A percentile compares a stretch with the other conserved stretches of the same genome.
Conservation (phyloP, 2,797 vertebrate genomes). For the Eurystomus glaucurus region DNA sequence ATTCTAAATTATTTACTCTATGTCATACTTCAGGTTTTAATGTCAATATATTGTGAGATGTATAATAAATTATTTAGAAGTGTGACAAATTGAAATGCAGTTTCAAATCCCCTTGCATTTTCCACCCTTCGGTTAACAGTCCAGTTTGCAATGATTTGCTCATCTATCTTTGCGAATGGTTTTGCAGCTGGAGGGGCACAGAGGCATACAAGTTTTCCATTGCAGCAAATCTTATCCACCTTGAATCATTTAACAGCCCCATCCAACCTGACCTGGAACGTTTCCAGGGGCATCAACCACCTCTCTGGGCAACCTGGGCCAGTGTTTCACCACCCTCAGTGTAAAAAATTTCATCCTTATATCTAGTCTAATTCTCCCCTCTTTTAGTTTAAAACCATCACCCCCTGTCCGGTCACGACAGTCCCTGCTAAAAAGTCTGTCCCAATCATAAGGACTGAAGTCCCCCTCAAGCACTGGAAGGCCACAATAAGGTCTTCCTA, state of each 20-base stretch:
- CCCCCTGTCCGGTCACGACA: neutral
- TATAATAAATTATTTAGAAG: slow-evolving; percentile 83
- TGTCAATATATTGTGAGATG: slow-evolving; percentile 86
- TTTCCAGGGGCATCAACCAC: neutral
- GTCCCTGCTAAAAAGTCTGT: neutral
- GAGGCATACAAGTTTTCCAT: slow-evolving; percentile 50
- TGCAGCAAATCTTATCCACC: slow-evolving; percentile 69
- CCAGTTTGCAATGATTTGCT: slow-evolving; percentile 19
- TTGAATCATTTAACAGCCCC: slow-evolving; percentile 80
- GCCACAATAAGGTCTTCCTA: no score
- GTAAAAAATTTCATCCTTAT: neutral
- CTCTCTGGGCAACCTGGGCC: neutral
- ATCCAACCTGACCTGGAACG: neutral
- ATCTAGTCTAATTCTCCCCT: neutral
- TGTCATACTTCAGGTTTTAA: slow-evolving; percentile 86
- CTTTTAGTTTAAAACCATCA: neutral
- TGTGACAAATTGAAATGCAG: slow-evolving; percentile 77
- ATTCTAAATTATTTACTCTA: slow-evolving; percentile 83
- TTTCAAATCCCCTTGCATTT: slow-evolving; percentile 63
- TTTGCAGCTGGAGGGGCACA: neutral
- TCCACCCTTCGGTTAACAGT: slow-evolving; percentile 35
- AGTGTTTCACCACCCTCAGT: neutral
- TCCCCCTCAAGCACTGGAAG: neutral
- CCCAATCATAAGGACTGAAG: neutral
- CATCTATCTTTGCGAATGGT: neutral